Percentiles rank a stretch among this genome's conserved stretches.
Evolutionary conservation across 2,113 vertebrate species (phyloP).

Genomic region (Tetrax tetrax): DNA sequence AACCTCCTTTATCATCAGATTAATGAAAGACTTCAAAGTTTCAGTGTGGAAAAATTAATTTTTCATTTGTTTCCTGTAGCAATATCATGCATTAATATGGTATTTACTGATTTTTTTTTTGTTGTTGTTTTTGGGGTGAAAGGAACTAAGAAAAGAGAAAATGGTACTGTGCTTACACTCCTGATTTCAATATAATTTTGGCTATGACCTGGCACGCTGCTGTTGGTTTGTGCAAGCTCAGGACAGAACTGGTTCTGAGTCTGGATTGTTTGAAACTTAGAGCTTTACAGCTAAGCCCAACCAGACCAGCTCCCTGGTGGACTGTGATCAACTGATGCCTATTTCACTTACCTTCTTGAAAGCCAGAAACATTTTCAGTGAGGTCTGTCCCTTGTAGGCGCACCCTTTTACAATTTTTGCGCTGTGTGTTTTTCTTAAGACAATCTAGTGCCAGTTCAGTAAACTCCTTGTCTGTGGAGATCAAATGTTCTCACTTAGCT

Average conservation of each 20-base stretch:
- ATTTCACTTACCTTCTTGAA: not conserved
- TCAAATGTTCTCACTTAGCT: not conserved
- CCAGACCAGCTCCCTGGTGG: rapidly evolving
- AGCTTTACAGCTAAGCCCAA: not conserved
- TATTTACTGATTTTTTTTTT: not conserved
- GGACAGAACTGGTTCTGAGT: not conserved
- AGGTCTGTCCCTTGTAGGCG: not conserved
- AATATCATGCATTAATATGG: not conserved
- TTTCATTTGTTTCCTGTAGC: not conserved
- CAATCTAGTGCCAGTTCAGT: not conserved
- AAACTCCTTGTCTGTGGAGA: not conserved
- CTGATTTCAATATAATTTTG: not conserved
- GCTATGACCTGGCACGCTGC: not conserved
- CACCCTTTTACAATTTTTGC: not conserved
- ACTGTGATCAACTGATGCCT: not conserved
- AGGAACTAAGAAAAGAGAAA: not conserved
- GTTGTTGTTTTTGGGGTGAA: not conserved
- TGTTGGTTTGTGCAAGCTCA: not conserved
- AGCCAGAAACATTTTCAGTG: not conserved
- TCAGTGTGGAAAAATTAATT: not conserved
- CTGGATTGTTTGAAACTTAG: not conserved
- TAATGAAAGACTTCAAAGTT: not conserved
- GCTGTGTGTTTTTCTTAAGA: not conserved
- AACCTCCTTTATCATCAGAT: not conserved
- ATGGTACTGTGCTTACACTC: not conserved